A percentile compares a stretch with the other conserved stretches of the same genome.
These are phyloP conservation scores for Smittia aterrima DNA, from an alignment of 2,888 invertebrate species.

Conservation along the genomic window DNA sequence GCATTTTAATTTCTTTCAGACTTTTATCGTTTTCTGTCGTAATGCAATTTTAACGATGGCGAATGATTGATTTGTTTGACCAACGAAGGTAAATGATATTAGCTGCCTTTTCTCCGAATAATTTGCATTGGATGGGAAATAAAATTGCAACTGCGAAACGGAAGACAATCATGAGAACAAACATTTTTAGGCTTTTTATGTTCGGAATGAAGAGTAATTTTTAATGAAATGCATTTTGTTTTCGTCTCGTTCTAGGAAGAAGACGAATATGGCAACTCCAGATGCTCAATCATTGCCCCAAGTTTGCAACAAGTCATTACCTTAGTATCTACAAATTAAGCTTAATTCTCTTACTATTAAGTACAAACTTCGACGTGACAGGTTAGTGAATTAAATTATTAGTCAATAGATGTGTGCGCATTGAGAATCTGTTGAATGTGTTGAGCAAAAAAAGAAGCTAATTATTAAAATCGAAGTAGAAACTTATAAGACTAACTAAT, in stretches of 20 bases:
- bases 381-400: neutral
- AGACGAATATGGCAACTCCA: neutral
- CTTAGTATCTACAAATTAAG: conserved; percentile 24
- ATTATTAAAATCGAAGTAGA: too few relatives aligned
- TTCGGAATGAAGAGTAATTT: too few relatives aligned
- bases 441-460: too few relatives aligned
- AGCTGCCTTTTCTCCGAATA: too few relatives aligned
- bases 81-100: neutral
- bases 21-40: neutral
- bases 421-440: too few relatives aligned
- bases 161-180: too few relatives aligned
- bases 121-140: neutral
- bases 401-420: too few relatives aligned
- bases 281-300: neutral
- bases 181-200: too few relatives aligned
- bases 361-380: conserved; percentile 21
- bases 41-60: neutral
- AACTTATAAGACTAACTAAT: too few relatives aligned
- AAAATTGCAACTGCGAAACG: too few relatives aligned
- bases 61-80: conserved; percentile 11
- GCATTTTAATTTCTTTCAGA: neutral
- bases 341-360: conserved; percentile 27
- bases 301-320: conserved; percentile 29
- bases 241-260: neutral
- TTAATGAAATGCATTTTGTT: neutral